phyloP scores from a whole-genome alignment of 2,888 invertebrate genomes.

The Acholoe squamosa region DNA sequence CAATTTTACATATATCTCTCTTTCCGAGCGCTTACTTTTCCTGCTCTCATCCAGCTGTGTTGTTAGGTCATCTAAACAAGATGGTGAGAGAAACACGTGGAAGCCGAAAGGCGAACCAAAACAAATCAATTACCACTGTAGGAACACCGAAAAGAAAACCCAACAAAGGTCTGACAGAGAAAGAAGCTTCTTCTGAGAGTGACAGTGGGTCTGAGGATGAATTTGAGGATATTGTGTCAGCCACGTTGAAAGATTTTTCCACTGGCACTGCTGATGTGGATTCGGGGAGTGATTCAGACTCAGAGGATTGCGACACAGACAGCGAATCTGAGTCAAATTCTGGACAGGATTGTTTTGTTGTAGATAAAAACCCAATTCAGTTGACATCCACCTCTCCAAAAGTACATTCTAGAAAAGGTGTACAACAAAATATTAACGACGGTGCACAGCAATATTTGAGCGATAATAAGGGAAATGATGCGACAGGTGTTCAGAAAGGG shows the following conservation, averaged over 20 bases:
- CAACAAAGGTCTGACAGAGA: neutral
- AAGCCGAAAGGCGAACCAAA: neutral
- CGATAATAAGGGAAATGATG: neutral
- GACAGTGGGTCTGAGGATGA: neutral
- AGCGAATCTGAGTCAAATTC: neutral
- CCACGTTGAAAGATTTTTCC: neutral
- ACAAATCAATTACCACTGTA: neutral
- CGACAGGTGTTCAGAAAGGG: no score
- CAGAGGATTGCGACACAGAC: neutral
- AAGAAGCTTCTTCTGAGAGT: neutral
- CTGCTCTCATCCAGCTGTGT: neutral
- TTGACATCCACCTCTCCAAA: neutral
- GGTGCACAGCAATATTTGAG: neutral
- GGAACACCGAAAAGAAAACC: neutral
- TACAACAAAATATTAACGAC: neutral
- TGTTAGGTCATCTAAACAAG: neutral
- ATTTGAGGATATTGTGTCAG: neutral
- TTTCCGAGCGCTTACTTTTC: no score
- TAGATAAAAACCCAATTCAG: neutral
- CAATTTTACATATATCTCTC: no score
- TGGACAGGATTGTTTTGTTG: neutral
- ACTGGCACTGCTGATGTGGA: neutral
- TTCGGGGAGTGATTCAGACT: neutral
- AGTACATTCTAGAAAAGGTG: neutral
- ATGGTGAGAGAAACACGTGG: slow-evolving; percentile 18